Evolutionary conservation across 2,888 invertebrate genomes (phyloP), one percentile per base, ranked within the genome.

Genomic region (Norana najaformis): DNA sequence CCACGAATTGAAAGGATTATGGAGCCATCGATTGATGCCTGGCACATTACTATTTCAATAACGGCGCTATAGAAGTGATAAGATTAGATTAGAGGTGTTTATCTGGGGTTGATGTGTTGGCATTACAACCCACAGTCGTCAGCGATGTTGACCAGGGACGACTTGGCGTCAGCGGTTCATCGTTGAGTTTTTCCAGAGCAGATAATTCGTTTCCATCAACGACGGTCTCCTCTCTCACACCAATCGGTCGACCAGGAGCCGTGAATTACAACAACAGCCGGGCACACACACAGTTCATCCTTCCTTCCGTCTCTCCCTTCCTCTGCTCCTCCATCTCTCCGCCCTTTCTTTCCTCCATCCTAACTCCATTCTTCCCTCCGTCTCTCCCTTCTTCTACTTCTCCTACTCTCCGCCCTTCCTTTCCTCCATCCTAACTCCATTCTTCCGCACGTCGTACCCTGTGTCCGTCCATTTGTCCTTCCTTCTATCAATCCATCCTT

Each of bases 81-180:
- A 69, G 69, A 69, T 69, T 69, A 69, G 69, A 69, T 69, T 69
- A 69, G 11, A n/a, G 69, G 69, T 69, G n/a, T 69, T 69, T 69
- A 69, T 69, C 30, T 69, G 69, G 11, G 69, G 69, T 69, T 69
- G 30, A n/a, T 69, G 69, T 69, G 69, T 69, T 69, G 69, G 69
- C 69, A 69, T 69, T n/a, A n/a, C 30, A 30, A 69, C 69, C 69
- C 69, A n/a, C 69, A n/a, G 69, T 69, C 69, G 69, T n/a, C 69
- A 69, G 69, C n/a, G 69, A 69, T 8, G 69, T n/a, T 69, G 69
- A 69, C 69, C 69, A 69, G 69, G n/a, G n/a, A 69, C n/a, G 69
- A n/a, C 30, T 69, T 30, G 69, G 69, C 69, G 69, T 69, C 69
- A 69, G n/a, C 69, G 47, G 69, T 69, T 13, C 69, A 69, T 69